Evolutionary conservation across 2,113 vertebrate species (phyloP), one percentile per base, ranked within the genome.

Genomic region (Microtus oregoni): DNA sequence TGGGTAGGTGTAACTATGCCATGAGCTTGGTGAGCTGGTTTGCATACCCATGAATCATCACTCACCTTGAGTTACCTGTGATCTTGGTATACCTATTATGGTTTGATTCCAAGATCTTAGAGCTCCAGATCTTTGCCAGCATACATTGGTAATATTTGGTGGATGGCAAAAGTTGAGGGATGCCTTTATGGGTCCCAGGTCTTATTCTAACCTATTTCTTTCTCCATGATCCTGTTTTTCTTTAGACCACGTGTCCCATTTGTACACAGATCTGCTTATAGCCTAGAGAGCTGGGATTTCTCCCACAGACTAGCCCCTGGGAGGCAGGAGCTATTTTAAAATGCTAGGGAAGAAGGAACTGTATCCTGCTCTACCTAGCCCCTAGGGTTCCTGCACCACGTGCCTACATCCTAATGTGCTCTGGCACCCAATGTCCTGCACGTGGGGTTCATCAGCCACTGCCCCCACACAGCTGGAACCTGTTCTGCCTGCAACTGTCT

Each of bases 151-250:
- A 63, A 83, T 58, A 41, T 19, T 83, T 3, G 13, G 8, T 47
- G 52, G 86, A 61, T 41, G 12, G 17, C 32, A 70, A 52, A 68
- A 7, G 52, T 12, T 12, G n/a, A 90, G 22, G 8, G 7, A 3
- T 41, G 13, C 44, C 52, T 65, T n/a, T 68, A 26, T 12, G 14
- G 15, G 13, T 2, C 19, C 55, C 13, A 22, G 0, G 4, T 7
- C 4, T 86, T 14, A 86, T 35, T 38, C 61, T 55, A 88, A 32
- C 28, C 3, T 77, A 61, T 91, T 32, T 3, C 7, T 86, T 11
- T 63, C 30, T 72, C 50, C 5, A 19, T 32, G 55, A 94, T 24
- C 15, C 20, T 7, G 0, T 4, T 38, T 81, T 75, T 55, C 78
- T 44, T 89, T 41, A 41, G 0, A 11, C 1, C 44, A 41, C 8